Evolutionary conservation across 2,113 vertebrate species (phyloP).

Genomic region (Tetrao urogallus): DNA sequence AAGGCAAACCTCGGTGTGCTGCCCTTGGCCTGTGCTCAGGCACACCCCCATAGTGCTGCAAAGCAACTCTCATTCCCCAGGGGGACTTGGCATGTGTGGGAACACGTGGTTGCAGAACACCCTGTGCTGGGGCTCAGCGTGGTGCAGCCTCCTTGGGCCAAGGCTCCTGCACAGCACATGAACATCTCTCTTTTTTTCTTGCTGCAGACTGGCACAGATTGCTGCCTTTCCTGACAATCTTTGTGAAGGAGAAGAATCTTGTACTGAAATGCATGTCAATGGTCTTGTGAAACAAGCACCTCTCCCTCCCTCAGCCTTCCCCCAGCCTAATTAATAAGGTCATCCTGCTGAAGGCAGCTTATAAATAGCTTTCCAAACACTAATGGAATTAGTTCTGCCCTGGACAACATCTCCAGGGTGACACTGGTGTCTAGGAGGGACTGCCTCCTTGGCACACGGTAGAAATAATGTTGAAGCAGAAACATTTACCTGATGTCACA

Average conservation of each 20-base stretch:
- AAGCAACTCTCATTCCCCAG: neutral
- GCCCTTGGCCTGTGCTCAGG: neutral
- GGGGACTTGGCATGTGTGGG: accelerated
- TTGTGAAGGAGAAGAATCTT: neutral
- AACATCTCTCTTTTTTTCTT: neutral
- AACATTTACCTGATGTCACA: constrained; percentile 31
- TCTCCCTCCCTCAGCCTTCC: constrained; percentile 11
- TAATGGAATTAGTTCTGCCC: constrained; percentile 70
- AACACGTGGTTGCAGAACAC: neutral
- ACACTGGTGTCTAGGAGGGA: constrained; percentile 36
- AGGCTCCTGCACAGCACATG: neutral
- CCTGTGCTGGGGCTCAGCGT: neutral
- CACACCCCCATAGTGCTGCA: neutral
- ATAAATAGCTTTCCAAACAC: constrained; percentile 67
- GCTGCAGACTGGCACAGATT: constrained; percentile 35
- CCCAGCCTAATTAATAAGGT: constrained; percentile 25
- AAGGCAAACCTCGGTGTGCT: neutral
- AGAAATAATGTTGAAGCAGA: constrained; percentile 34
- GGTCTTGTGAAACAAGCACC: neutral
- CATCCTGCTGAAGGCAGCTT: constrained; percentile 50
- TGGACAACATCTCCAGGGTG: constrained; percentile 49
- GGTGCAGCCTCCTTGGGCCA: accelerated
- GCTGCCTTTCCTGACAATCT: neutral
- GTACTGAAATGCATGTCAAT: constrained; percentile 8
- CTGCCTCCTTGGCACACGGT: constrained; percentile 13